Conservation (phyloP, 2,113 vertebrate species). For the Megaptera novaeangliae region DNA sequence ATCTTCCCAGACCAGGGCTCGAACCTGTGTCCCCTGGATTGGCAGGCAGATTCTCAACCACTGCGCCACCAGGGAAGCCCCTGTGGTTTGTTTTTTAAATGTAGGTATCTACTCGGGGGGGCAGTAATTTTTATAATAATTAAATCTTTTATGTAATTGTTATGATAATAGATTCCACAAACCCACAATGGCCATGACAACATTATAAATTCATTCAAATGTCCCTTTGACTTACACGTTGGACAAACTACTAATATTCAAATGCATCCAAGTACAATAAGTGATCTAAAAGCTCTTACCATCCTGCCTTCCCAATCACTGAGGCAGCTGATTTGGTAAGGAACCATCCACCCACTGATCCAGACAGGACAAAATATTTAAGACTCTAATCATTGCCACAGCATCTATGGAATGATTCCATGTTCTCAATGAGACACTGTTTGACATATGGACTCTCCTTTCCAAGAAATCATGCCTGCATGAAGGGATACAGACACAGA, state of each 20-base stretch:
- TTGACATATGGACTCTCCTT: conserved; percentile 34
- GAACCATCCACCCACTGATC: conserved; percentile 68
- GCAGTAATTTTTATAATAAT: neutral
- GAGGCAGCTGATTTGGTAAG: conserved; percentile 64
- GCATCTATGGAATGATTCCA: conserved; percentile 46
- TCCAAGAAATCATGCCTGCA: conserved; percentile 59
- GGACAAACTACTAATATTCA: conserved; percentile 37
- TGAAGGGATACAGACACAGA: conserved; percentile 60
- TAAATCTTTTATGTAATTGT: conserved; percentile 17
- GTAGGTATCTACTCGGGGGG: neutral
- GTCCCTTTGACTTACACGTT: neutral
- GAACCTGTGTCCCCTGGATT: too few relatives aligned
- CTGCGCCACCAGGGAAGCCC: too few relatives aligned
- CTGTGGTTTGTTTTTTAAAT: conserved; percentile 10
- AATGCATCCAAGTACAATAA: conserved; percentile 24
- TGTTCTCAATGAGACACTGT: conserved; percentile 54
- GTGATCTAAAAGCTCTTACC: conserved; percentile 62
- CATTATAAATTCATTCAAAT: conserved; percentile 29
- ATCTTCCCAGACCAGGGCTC: too few relatives aligned
- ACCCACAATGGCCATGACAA: conserved; percentile 39
- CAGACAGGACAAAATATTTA: conserved; percentile 72
- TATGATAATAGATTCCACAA: conserved; percentile 33
- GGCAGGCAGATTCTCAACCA: too few relatives aligned
- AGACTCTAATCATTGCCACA: conserved; percentile 62
- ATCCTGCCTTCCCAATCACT: conserved; percentile 69